Base-by-base conservation (phyloP, 1,140 invertebrate genomes). In the Drosophila orena region DNA sequence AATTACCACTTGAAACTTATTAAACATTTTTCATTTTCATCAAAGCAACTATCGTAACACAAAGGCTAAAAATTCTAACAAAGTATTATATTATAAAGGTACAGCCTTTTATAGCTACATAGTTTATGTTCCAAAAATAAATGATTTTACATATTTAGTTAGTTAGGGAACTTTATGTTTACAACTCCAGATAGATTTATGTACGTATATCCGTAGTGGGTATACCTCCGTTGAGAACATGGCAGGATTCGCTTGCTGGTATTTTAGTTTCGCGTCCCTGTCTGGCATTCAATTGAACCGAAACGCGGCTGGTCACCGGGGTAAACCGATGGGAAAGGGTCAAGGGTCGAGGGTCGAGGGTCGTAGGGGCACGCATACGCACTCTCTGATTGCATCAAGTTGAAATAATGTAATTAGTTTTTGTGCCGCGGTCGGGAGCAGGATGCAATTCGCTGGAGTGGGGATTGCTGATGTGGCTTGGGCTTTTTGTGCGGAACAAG, bases 331-430 rank as follows among this genome's bases (percentile, higher is more conserved):
- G 44, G 8, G 4, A 30, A 30, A 15, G 44, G 34, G 35, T 43
- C 30, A 1, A 17, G 17, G 17, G 35, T 43, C 30, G 49, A 15
- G 44, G 34, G 35, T 43, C 30, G 17, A 17, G 17, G 17, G 35
- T 43, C 30, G 49, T n/a, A 22, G 43, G 22, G 47, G 43, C 49
- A 75, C 43, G 47, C 73, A 77, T 47, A 86, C 83, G 83, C 83
- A 88, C 81, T 78, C 83, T 71, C 79, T 88, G 83, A 86, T 86
- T 86, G 83, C 83, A 79, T 88, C 83, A 86, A 88, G 79, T 88
- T 88, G 79, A 79, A 88, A 86, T 88, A 86, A 86, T 88, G 83
- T 88, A 86, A 86, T 86, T 86, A 86, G 83, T 86, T 86, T 86
- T 86, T 83, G 84, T 64, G 75, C 70, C 46, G 78, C 55, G 81